Evolutionary conservation across 2,797 vertebrate species (phyloP).

Genomic region (Cossypha heuglini): DNA sequence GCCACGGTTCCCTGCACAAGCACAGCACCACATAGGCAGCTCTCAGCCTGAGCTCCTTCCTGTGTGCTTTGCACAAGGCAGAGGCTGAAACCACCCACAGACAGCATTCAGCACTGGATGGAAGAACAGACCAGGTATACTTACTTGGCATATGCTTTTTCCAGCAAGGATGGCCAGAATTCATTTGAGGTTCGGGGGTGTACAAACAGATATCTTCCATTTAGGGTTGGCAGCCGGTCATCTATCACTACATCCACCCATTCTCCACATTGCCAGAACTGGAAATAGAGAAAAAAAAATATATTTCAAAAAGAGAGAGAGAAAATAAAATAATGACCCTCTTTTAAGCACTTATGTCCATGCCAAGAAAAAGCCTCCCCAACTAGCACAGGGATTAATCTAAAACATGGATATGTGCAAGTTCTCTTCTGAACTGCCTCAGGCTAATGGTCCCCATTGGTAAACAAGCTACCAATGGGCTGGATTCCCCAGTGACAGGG

Average conservation of each 20-base stretch:
- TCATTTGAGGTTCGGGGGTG: constrained; percentile 63
- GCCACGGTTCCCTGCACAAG: background rate
- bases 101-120: background rate
- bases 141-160: constrained; percentile 83
- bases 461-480: background rate
- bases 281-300: background rate
- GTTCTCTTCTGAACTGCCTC: background rate
- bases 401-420: background rate
- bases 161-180: constrained; percentile 80
- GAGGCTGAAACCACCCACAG: background rate
- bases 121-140: background rate
- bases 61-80: background rate
- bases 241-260: constrained; percentile 81
- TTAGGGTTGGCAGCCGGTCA: constrained; percentile 68
- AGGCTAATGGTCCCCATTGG: background rate
- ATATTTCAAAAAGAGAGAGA: background rate
- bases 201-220: constrained; percentile 68
- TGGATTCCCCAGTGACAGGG: background rate
- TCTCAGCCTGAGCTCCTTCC: background rate
- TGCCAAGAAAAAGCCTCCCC: background rate
- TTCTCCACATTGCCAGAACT: constrained; percentile 79
- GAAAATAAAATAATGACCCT: background rate
- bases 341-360: background rate
- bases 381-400: background rate
- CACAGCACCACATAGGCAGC: background rate